phyloP scores from a whole-genome alignment of 2,888 invertebrate genomes.

The Eudasyphora cyanicolor region DNA sequence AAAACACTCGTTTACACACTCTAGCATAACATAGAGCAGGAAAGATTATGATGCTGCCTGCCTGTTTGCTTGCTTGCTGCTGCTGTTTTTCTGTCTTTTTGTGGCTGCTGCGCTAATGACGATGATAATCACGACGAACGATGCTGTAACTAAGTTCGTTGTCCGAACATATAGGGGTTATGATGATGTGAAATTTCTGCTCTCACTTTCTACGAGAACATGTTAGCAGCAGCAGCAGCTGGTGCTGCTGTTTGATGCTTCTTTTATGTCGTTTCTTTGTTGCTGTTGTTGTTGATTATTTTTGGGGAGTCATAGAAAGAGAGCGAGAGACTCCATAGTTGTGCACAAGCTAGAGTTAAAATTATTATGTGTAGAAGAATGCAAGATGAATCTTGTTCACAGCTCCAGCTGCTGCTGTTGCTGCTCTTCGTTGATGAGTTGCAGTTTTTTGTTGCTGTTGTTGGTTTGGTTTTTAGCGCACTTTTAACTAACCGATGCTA shows the following conservation, averaged over 20 bases:
- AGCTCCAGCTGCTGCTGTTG: too few species aligned
- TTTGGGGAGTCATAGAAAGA: background rate
- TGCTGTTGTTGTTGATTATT: background rate
- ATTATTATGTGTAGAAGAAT: background rate
- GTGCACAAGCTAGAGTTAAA: background rate
- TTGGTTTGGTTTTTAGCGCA: conserved; percentile 26
- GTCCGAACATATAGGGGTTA: conserved; percentile 19
- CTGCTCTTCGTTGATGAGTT: too few species aligned
- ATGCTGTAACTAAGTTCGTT: conserved; percentile 54
- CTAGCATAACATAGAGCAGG: background rate
- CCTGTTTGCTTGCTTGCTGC: background rate
- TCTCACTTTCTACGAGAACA: conserved; percentile 80
- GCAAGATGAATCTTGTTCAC: conserved; percentile 54
- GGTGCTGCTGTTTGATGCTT: background rate
- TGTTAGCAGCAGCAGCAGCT: conserved; percentile 48
- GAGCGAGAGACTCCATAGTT: background rate
- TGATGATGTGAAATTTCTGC: conserved; percentile 64
- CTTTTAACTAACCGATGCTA: conserved; percentile 54
- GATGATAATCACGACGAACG: conserved; percentile 32
- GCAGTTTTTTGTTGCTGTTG: conserved; percentile 32
- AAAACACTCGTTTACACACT: too few species aligned
- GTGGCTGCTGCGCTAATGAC: conserved; percentile 28
- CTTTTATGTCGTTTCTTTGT: background rate
- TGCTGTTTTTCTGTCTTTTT: too few species aligned
- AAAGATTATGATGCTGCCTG: background rate